phyloP scores from a whole-genome alignment of 2,888 invertebrate genomes.

The Macaria liturata region DNA sequence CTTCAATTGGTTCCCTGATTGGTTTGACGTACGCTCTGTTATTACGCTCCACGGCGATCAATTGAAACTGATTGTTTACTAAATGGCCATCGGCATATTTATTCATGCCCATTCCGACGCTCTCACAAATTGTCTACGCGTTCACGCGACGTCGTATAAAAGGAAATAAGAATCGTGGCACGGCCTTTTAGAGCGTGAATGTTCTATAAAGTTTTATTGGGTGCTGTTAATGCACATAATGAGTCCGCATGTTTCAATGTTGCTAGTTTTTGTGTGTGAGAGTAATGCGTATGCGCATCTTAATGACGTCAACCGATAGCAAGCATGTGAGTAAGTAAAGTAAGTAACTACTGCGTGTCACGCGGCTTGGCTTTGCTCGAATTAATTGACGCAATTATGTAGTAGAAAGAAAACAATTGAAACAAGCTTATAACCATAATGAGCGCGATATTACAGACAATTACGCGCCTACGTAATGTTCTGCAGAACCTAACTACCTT shows the following conservation, averaged over 20 bases:
- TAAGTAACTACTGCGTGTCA: constrained; percentile 48
- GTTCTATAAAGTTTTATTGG: constrained; percentile 58
- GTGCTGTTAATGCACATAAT: constrained; percentile 55
- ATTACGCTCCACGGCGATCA: constrained; percentile 66
- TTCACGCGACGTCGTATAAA: constrained; percentile 41
- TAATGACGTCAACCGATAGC: constrained; percentile 61
- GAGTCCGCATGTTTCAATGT: constrained; percentile 53
- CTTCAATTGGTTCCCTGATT: constrained; percentile 80
- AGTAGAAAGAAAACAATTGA: constrained; percentile 77
- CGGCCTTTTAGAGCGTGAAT: constrained; percentile 53
- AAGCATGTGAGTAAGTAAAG: constrained; percentile 10
- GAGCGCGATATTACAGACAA: constrained; percentile 64
- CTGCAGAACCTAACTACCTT: constrained; percentile 37
- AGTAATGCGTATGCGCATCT: constrained; percentile 69
- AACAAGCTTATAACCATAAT: constrained; percentile 60
- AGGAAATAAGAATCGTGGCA: constrained; percentile 48
- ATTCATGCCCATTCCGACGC: constrained; percentile 30
- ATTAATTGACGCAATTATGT: constrained; percentile 76
- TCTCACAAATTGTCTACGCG: constrained; percentile 35
- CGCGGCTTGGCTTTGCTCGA: constrained; percentile 64
- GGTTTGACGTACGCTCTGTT: constrained; percentile 71
- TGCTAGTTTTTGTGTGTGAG: constrained; percentile 53
- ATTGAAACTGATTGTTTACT: constrained; percentile 74
- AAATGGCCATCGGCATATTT: constrained; percentile 49
- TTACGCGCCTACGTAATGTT: constrained; percentile 50